Percentiles rank a stretch among this genome's conserved stretches.
These are phyloP conservation scores for Agelastica alni DNA, from an alignment of 2,888 invertebrate genomes.

Conservation along the genomic window DNA sequence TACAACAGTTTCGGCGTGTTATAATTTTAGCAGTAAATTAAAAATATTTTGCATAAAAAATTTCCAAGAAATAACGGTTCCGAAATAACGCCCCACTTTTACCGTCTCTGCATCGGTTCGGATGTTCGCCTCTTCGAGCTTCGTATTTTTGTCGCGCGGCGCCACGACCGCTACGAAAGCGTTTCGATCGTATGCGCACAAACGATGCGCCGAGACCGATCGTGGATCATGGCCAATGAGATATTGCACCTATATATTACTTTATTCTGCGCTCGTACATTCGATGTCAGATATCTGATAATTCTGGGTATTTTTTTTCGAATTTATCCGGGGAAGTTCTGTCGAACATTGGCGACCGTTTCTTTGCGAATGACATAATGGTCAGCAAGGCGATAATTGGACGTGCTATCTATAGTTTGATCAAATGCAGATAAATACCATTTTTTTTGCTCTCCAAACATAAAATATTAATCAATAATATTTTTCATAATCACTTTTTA, in stretches of 20 bases:
- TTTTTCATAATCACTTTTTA: no score
- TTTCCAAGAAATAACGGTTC: constrained; percentile 2
- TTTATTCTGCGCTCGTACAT: constrained; percentile 23
- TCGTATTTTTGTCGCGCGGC: constrained; percentile 32
- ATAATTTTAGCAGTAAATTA: background rate
- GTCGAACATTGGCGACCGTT: constrained; percentile 5
- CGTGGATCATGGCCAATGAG: constrained; percentile 22
- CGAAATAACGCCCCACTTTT: background rate
- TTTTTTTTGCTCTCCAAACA: background rate
- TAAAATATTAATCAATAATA: background rate
- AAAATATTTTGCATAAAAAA: no score
- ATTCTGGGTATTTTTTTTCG: constrained; percentile 25
- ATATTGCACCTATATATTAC: constrained; percentile 28
- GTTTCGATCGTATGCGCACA: constrained; percentile 52
- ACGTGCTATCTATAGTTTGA: constrained; percentile 3
- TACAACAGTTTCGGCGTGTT: no score
- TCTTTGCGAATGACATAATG: constrained; percentile 16
- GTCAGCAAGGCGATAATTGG: constrained; percentile 20
- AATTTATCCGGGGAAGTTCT: constrained; percentile 4
- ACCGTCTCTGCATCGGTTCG: constrained; percentile 18
- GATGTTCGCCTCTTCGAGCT: constrained; percentile 11
- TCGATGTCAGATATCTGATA: constrained; percentile 26
- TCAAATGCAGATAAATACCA: constrained; percentile 6
- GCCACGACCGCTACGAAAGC: constrained; percentile 46
- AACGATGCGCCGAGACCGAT: constrained; percentile 7